Evolutionary conservation across 2,797 vertebrate genomes (phyloP).

Genomic region (Dromococcyx pavoninus): DNA sequence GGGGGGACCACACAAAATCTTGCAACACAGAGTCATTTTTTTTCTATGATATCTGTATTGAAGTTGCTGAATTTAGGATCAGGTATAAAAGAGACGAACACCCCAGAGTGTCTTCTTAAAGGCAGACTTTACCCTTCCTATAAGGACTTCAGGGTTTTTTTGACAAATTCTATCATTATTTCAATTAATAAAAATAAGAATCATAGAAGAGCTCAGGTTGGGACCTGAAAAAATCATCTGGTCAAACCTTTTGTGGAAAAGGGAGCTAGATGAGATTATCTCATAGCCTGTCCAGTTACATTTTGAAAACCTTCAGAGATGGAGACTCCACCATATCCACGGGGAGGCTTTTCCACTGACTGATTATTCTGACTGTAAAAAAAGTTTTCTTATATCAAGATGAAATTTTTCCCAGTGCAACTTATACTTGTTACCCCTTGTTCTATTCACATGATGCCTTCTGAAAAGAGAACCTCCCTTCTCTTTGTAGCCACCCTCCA

Average conservation of each 20-base stretch:
- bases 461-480: neutral
- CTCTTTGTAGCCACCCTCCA: neutral
- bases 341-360: neutral
- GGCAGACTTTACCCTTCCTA: neutral
- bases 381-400: neutral
- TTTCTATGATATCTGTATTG: neutral
- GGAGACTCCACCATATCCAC: fast-evolving
- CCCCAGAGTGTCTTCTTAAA: neutral
- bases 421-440: neutral
- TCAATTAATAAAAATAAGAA: neutral
- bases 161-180: neutral
- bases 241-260: neutral
- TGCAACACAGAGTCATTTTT: neutral
- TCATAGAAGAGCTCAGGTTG: neutral
- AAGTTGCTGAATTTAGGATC: neutral
- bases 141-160: neutral
- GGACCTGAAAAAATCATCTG: neutral
- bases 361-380: neutral
- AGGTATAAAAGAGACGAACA: neutral
- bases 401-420: neutral
- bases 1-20: neutral
- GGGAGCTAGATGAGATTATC: neutral
- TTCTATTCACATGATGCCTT: neutral
- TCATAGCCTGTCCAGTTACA: neutral
- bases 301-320: neutral